These are phyloP conservation scores for Orchesella flavescens DNA, from an alignment of 2,888 invertebrate genomes.

Conservation along the genomic window DNA sequence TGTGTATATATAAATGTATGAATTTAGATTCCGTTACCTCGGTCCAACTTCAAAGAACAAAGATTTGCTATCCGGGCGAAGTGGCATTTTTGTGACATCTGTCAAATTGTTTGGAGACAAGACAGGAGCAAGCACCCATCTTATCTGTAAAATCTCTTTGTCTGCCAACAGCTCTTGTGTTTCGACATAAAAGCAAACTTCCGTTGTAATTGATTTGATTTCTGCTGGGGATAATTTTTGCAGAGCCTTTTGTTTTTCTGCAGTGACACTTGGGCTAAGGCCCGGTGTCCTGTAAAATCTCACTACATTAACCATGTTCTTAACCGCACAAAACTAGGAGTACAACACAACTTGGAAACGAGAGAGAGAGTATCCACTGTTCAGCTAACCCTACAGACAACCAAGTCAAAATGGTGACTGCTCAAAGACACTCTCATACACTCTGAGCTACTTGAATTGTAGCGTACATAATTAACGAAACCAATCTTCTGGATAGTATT, in stretches of 20 bases:
- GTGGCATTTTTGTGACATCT: slow-evolving; percentile 76
- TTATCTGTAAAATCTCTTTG: slow-evolving; percentile 80
- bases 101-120: slow-evolving; percentile 79
- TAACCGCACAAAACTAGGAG: neutral
- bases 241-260: slow-evolving; percentile 72
- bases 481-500: neutral
- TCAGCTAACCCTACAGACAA: neutral
- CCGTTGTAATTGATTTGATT: slow-evolving; percentile 79
- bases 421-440: neutral
- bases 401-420: slow-evolving; percentile 2
- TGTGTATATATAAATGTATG: neutral
- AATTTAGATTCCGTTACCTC: slow-evolving; percentile 79
- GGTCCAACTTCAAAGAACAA: slow-evolving; percentile 91
- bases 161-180: slow-evolving; percentile 76
- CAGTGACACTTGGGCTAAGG: slow-evolving; percentile 72
- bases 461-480: neutral
- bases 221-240: slow-evolving; percentile 67
- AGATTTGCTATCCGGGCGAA: slow-evolving; percentile 74
- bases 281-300: slow-evolving; percentile 73
- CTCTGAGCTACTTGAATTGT: neutral
- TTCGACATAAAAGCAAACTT: slow-evolving; percentile 88
- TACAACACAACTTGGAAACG: too few species aligned
- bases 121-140: slow-evolving; percentile 86
- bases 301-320: slow-evolving; percentile 69
- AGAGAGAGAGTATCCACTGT: too few species aligned